A percentile compares a stretch with the other conserved stretches of the same genome.
Evolutionary conservation across 2,797 vertebrate species (phyloP).

Genomic region (Enteromius treurensis): DNA sequence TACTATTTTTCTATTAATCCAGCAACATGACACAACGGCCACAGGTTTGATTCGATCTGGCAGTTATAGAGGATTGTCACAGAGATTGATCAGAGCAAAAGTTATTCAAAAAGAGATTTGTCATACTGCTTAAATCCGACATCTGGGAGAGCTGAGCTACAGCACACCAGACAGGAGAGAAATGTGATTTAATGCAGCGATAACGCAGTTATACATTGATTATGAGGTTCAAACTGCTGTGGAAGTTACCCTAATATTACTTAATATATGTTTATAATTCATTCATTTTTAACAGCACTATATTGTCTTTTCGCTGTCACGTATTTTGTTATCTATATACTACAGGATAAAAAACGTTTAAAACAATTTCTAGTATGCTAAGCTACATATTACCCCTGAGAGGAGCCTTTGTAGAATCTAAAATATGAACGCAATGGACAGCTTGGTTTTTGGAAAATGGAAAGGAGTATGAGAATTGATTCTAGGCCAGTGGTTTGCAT

Average conservation of each 20-base stretch:
- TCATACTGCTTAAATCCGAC: constrained; percentile 9
- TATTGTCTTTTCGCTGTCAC: not conserved
- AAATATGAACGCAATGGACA: not conserved
- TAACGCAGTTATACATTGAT: constrained; percentile 7
- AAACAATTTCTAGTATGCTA: not conserved
- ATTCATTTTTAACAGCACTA: not conserved
- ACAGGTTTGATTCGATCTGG: constrained; percentile 7
- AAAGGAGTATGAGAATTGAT: not conserved
- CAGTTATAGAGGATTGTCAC: constrained; percentile 14
- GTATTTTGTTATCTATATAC: not conserved
- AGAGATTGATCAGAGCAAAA: constrained; percentile 1
- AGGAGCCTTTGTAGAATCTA: not conserved
- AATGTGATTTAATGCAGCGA: constrained; percentile 22
- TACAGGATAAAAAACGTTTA: not conserved
- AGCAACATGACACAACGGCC: not conserved
- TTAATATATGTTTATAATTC: not conserved
- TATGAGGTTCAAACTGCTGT: constrained; percentile 5
- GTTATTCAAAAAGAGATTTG: constrained; percentile 17
- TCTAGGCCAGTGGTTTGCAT: not conserved
- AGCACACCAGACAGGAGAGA: not conserved
- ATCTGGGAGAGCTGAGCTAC: not conserved
- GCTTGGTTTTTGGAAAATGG: not conserved
- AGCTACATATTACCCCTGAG: not conserved
- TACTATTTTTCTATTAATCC: constrained; percentile 6
- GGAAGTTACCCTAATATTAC: not conserved